Evolutionary conservation across 1,140 invertebrate species (phyloP), one percentile per base, ranked within the genome.

Genomic region (Ceratina japonica): DNA sequence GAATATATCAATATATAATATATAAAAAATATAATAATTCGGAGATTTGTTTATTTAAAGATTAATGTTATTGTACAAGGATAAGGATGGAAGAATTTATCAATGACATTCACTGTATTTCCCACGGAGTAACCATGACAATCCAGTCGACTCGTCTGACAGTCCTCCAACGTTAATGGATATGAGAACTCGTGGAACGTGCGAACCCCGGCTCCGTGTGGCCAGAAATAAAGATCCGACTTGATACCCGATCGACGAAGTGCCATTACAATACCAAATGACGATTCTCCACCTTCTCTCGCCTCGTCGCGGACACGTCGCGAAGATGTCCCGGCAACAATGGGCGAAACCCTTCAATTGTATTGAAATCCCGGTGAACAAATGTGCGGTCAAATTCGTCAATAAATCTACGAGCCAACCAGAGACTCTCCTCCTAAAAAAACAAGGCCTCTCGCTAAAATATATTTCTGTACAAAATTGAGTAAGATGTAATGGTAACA

Each of bases 371-470:
- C 87, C 61, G 76, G 68, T 70, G 86, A 89, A 89, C 89, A 90
- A 90, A 90, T 89, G 87, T 86, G 88, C 81, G 77, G 79, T 87
- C 85, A 89, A 90, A 90, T 90, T 90, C 89, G 83, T 90, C 89
- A 87, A 90, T 90, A 90, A 90, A 90, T 90, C 88, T 90, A 86
- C 86, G 86, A 89, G 87, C 88, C 87, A 89, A 88, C 87, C 81
- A 82, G 81, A 22, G 59, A 24, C 64, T 76, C 69, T 52, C 58
- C 24, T 24, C 49, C 3, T 24, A 1, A 16, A 0, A 52, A 68
- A 4, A 31, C 27, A 31, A 31, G 27, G 27, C 4, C 27, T 31
- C 4, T 31, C 2, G 27, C 27, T 1, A 31, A 31, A 31, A 31
- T 31, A 31, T 2, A 31, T 31, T 31, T 31, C 27, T 31, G 4